Percentiles rank a stretch among this genome's conserved stretches.
These are phyloP conservation scores for Spilosoma lubricipeda DNA, from an alignment of 2,888 invertebrate species.

Conservation along the genomic window DNA sequence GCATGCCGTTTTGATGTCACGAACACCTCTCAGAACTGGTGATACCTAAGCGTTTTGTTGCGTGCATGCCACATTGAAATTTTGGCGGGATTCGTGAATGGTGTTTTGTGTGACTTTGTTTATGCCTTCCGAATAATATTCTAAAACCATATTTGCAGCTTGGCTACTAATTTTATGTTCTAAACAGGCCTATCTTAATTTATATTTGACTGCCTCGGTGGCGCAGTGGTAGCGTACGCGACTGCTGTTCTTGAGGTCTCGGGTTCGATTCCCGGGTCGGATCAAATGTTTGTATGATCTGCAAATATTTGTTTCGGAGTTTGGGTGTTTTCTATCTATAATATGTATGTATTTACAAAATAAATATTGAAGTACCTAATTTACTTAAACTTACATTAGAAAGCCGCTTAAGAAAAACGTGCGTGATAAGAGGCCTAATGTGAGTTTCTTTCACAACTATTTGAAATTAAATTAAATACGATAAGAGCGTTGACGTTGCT, in stretches of 20 bases:
- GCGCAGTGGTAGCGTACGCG: too few species aligned
- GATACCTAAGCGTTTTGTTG: constrained; percentile 15
- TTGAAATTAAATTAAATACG: too few species aligned
- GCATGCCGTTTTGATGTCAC: constrained; percentile 44
- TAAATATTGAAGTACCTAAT: background rate
- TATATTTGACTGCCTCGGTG: too few species aligned
- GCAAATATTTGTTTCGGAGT: too few species aligned
- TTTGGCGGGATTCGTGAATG: background rate
- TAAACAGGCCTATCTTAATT: background rate
- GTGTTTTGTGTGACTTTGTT: constrained; percentile 4
- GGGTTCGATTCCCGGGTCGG: too few species aligned
- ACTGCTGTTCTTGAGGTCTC: too few species aligned
- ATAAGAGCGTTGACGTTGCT: too few species aligned
- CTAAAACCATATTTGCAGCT: background rate
- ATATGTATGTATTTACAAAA: too few species aligned
- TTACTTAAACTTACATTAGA: background rate
- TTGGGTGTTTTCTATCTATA: too few species aligned
- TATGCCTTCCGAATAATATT: background rate
- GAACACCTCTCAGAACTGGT: constrained; percentile 46
- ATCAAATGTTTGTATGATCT: too few species aligned
- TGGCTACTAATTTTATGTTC: background rate
- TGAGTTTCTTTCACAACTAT: too few species aligned
- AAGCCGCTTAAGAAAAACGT: background rate
- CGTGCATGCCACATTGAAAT: constrained; percentile 14
- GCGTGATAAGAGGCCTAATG: background rate